phyloP scores from a whole-genome alignment of 2,888 invertebrate species.

The Marasmarcha lunaedactyla region DNA sequence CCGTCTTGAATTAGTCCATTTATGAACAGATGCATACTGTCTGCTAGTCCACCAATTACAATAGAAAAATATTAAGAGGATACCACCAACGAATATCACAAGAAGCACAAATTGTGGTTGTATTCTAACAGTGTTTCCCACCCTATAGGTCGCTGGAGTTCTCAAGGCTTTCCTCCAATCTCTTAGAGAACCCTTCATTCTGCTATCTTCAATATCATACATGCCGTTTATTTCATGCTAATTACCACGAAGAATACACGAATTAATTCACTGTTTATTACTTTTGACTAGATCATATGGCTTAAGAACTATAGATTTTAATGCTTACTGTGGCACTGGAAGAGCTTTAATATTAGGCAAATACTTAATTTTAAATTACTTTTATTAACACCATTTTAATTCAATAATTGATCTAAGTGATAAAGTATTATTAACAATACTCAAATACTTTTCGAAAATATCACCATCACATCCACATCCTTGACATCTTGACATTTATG shows the following conservation, averaged over 20 bases:
- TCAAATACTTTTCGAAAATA: too few relatives aligned
- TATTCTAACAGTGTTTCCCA: constrained; percentile 86
- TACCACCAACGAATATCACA: constrained; percentile 74
- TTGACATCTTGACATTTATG: too few relatives aligned
- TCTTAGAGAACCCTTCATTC: constrained; percentile 67
- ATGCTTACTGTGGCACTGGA: too few relatives aligned
- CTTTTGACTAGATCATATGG: constrained; percentile 4
- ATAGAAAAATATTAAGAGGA: constrained; percentile 78
- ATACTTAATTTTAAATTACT: too few relatives aligned
- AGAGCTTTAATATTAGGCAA: too few relatives aligned
- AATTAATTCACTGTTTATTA: constrained; percentile 6
- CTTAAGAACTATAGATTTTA: background rate
- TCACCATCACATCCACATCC: too few relatives aligned
- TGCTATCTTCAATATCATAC: constrained; percentile 57
- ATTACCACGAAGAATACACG: constrained; percentile 13
- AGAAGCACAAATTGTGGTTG: constrained; percentile 84
- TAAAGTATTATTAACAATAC: too few relatives aligned
- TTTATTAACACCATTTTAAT: too few relatives aligned
- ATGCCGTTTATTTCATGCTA: constrained; percentile 31
- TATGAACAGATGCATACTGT: constrained; percentile 25
- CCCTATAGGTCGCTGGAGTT: constrained; percentile 88
- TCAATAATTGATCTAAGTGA: too few relatives aligned
- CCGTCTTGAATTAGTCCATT: constrained; percentile 37
- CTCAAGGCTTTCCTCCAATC: constrained; percentile 92
- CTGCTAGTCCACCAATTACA: constrained; percentile 49